phyloP scores from a whole-genome alignment of 1,140 invertebrate genomes.

The Neelides sp. region DNA sequence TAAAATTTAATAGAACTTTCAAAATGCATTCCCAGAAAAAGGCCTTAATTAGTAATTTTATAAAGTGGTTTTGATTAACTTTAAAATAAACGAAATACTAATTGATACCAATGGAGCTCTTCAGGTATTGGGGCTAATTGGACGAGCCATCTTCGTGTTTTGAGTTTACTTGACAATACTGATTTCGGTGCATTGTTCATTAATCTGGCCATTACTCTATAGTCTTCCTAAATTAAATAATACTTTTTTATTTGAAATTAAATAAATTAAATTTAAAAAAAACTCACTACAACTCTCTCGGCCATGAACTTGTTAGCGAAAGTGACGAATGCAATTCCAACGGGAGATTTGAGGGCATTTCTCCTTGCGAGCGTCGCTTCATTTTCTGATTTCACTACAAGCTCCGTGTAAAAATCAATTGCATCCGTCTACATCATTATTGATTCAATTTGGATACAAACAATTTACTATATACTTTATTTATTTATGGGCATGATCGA shows the following conservation, averaged over 20 bases:
- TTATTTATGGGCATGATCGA: too few relatives aligned
- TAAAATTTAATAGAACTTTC: too few relatives aligned
- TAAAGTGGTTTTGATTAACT: too few relatives aligned
- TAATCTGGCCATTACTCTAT: constrained; percentile 37
- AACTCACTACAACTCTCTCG: constrained; percentile 41
- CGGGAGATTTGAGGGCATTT: constrained; percentile 59
- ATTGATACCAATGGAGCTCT: constrained; percentile 78
- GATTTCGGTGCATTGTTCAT: constrained; percentile 40
- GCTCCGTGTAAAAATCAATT: constrained; percentile 67
- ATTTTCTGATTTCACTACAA: constrained; percentile 58
- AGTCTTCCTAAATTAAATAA: too few relatives aligned
- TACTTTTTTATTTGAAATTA: too few relatives aligned
- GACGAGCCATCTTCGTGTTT: constrained; percentile 66
- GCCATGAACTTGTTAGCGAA: constrained; percentile 64
- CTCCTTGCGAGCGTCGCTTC: constrained; percentile 63
- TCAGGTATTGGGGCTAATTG: constrained; percentile 76
- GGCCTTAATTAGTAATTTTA: too few relatives aligned
- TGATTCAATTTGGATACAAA: too few relatives aligned
- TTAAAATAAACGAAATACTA: too few relatives aligned
- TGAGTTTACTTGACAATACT: constrained; percentile 39
- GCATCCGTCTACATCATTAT: constrained; percentile 63
- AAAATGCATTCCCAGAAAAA: too few relatives aligned
- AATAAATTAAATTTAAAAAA: too few relatives aligned
- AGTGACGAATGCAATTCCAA: constrained; percentile 84
- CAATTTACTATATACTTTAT: too few relatives aligned